These are phyloP conservation scores for Scomber japonicus DNA, from an alignment of 2,113 vertebrate genomes.

Conservation along the genomic window DNA sequence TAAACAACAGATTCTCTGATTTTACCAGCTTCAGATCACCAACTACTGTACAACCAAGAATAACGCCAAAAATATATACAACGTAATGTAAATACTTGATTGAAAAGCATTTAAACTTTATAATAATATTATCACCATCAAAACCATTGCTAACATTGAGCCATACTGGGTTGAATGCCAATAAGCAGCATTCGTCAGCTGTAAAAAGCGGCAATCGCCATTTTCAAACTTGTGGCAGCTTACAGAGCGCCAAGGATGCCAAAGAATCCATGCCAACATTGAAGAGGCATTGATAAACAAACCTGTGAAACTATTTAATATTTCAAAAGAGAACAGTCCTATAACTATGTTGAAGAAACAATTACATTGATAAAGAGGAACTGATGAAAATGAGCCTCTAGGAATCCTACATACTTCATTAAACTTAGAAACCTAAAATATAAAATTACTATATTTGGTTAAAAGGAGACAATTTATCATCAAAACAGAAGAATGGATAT, in stretches of 20 bases:
- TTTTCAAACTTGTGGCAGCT: constrained; percentile 19
- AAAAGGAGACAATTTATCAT: not conserved
- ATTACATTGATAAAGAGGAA: not conserved
- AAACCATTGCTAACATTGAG: not conserved
- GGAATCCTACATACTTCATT: too few relatives aligned
- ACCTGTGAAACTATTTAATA: constrained; percentile 9
- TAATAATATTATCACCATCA: not conserved
- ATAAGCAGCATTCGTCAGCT: constrained; percentile 33
- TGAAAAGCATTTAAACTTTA: not conserved
- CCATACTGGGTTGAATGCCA: constrained; percentile 1
- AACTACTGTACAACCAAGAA: not conserved
- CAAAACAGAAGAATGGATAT: not conserved
- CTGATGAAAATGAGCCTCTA: too few relatives aligned
- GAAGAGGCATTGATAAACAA: constrained; percentile 18
- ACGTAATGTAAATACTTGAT: not conserved
- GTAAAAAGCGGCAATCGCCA: constrained; percentile 10
- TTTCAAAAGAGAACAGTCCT: not conserved
- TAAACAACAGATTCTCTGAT: constrained; percentile 54
- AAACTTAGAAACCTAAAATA: not conserved
- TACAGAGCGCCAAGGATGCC: not conserved
- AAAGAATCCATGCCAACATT: constrained; percentile 17
- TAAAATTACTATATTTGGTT: not conserved
- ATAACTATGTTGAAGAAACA: not conserved
- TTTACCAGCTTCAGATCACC: not conserved
- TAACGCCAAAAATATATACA: not conserved